Evolutionary conservation across 2,797 vertebrate genomes (phyloP).

Genomic region (Sus cebifrons): DNA sequence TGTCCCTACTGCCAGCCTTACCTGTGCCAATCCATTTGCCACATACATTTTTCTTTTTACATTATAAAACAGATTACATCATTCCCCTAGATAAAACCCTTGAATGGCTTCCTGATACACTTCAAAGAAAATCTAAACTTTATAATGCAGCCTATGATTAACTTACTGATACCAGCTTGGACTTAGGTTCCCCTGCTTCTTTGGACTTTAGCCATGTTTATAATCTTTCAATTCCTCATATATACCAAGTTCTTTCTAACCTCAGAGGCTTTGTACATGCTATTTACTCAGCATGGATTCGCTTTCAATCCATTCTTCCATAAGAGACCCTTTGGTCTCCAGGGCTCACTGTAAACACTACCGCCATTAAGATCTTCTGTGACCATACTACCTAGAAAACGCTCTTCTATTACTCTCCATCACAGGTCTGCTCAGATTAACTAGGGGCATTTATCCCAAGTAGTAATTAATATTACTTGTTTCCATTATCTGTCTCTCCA

Average conservation of each 20-base stretch:
- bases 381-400: not conserved
- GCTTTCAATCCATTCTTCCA: not conserved
- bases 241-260: not conserved
- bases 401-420: not conserved
- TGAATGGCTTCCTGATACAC: not conserved
- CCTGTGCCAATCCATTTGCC: not conserved
- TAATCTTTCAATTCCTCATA: not conserved
- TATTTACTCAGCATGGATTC: not conserved
- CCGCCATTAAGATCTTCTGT: not conserved
- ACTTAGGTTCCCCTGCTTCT: not conserved
- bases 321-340: not conserved
- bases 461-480: constrained; percentile 1
- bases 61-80: not conserved
- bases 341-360: not conserved
- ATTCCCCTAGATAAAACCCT: not conserved
- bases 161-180: not conserved
- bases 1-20: not conserved
- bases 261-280: not conserved
- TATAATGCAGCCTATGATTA: not conserved
- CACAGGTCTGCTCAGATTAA: not conserved
- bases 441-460: not conserved
- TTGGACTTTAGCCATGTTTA: not conserved
- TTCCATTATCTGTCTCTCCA: constrained; percentile 2
- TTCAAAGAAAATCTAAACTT: constrained; percentile 4
- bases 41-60: not conserved